phyloP scores from a whole-genome alignment of 2,888 invertebrate genomes.

The Idaea straminata region DNA sequence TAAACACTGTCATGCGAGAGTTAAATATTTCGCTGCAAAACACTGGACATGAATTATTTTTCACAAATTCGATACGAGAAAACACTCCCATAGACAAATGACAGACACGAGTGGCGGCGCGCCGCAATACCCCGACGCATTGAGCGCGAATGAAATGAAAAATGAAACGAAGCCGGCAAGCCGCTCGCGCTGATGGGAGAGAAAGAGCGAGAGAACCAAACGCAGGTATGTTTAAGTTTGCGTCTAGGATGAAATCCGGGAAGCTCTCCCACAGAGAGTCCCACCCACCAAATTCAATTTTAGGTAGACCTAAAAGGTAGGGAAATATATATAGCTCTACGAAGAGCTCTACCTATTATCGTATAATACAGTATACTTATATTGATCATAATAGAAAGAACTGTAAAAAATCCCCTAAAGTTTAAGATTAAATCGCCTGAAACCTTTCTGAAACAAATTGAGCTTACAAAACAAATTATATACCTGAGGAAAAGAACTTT shows the following conservation, averaged over 20 bases:
- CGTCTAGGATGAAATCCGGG: neutral
- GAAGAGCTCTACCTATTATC: too few species aligned
- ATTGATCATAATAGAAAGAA: too few species aligned
- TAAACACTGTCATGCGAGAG: conserved; percentile 75
- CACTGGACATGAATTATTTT: conserved; percentile 60
- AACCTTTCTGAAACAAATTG: too few species aligned
- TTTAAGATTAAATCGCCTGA: too few species aligned
- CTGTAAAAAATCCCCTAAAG: too few species aligned
- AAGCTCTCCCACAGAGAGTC: neutral
- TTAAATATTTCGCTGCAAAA: conserved; percentile 45
- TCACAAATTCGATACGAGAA: conserved; percentile 67
- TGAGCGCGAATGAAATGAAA: conserved; percentile 75
- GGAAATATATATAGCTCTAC: neutral
- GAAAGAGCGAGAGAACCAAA: conserved; percentile 38
- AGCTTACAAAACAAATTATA: too few species aligned
- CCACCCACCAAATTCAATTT: neutral
- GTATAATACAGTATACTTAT: too few species aligned
- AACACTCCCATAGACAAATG: conserved; percentile 70
- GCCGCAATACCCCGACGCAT: conserved; percentile 59
- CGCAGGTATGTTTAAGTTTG: conserved; percentile 1
- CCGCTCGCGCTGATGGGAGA: conserved; percentile 28
- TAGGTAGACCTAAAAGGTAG: neutral
- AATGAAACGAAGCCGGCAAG: conserved; percentile 35
- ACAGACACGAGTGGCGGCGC: conserved; percentile 48
- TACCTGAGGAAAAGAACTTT: too few species aligned